Percentiles rank a stretch among this genome's conserved stretches.
These are phyloP conservation scores for Anthopleura sola DNA, from an alignment of 64 coral and sea anemone species.

Conservation along the genomic window DNA sequence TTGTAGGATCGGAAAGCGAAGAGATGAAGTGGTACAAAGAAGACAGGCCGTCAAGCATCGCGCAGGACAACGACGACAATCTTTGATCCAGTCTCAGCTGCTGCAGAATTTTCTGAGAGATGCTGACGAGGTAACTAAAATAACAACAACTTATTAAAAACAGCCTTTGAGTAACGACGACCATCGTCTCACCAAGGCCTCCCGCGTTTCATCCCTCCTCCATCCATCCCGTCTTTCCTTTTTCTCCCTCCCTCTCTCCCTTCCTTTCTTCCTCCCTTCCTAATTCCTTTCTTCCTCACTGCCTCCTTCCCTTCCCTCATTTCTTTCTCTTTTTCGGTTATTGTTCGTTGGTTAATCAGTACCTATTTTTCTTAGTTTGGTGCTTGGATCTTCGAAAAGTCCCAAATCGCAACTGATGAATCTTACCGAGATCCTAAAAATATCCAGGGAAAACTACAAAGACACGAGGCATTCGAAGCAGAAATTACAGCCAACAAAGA, in stretches of 20 bases:
- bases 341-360: neutral
- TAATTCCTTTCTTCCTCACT: too few species aligned
- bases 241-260: too few species aligned
- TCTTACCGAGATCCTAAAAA: slow-evolving; percentile 81
- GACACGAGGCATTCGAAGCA: slow-evolving; percentile 96
- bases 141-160: neutral
- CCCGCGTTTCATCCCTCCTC: too few species aligned
- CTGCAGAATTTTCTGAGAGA: slow-evolving; percentile 82
- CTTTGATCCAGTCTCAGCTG: slow-evolving; percentile 63
- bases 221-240: too few species aligned
- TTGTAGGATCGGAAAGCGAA: slow-evolving; percentile 54
- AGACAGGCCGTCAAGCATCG: slow-evolving; percentile 73
- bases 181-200: too few species aligned
- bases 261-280: too few species aligned
- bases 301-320: neutral
- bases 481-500: slow-evolving; percentile 87
- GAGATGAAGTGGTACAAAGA: slow-evolving; percentile 70
- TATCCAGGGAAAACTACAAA: slow-evolving; percentile 68
- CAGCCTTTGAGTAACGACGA: too few species aligned
- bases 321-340: neutral
- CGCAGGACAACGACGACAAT: slow-evolving; percentile 38
- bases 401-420: slow-evolving; percentile 74
- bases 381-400: slow-evolving; percentile 87
- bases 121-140: slow-evolving; percentile 56
- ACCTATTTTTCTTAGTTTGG: slow-evolving; percentile 48